These are phyloP conservation scores for Tenthredo scrophulariae DNA, from an alignment of 2,888 invertebrate genomes.

Conservation along the genomic window DNA sequence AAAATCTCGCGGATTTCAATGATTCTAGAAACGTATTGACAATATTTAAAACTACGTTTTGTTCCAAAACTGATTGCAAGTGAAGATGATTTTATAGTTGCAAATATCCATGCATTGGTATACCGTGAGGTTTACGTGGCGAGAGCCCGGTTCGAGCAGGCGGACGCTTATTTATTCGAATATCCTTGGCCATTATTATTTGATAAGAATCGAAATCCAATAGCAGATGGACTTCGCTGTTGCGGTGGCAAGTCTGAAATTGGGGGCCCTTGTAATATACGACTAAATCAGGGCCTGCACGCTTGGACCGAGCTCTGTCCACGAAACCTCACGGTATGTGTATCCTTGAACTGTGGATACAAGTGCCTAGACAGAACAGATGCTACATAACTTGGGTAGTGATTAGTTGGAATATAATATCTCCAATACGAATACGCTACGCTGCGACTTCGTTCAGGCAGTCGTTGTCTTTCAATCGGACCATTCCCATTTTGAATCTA, in stretches of 20 bases:
- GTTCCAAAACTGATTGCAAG: not conserved
- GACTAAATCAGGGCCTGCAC: too few relatives aligned
- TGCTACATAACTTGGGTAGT: not conserved
- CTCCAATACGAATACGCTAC: not conserved
- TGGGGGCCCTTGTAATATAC: too few relatives aligned
- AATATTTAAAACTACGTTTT: not conserved
- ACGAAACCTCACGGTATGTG: too few relatives aligned
- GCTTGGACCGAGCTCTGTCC: too few relatives aligned
- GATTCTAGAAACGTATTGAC: not conserved
- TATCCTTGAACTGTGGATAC: not conserved
- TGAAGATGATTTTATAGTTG: not conserved
- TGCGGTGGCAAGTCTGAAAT: too few relatives aligned
- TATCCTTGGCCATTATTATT: too few relatives aligned
- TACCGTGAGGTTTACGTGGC: too few relatives aligned
- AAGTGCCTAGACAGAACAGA: slow-evolving; percentile 8
- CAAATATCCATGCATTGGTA: not conserved
- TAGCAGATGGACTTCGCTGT: too few relatives aligned
- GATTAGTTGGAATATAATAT: not conserved
- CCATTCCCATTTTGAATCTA: not conserved
- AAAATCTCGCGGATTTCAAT: not conserved
- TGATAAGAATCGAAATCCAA: too few relatives aligned
- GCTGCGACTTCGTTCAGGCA: not conserved
- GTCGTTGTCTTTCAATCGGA: not conserved
- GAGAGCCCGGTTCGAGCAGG: too few relatives aligned
- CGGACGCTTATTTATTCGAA: too few relatives aligned